Evolutionary conservation across 2,797 vertebrate genomes (phyloP).

Genomic region (Scyliorhinus canicula): DNA sequence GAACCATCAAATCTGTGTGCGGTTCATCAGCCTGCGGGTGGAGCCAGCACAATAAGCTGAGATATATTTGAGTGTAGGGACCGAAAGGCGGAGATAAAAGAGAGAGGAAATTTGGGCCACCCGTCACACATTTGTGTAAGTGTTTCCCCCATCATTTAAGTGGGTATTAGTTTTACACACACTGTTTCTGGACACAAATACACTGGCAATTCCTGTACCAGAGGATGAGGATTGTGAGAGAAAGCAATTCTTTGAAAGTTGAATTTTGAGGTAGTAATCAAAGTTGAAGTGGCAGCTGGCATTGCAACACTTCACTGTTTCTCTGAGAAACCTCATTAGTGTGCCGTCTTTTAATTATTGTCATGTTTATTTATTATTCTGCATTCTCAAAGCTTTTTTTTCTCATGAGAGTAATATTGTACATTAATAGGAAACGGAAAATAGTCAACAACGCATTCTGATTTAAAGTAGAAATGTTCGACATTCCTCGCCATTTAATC

Average conservation of each 20-base stretch:
- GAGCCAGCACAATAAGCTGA: background rate
- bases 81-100: too few species aligned
- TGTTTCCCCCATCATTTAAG: background rate
- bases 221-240: background rate
- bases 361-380: conserved; percentile 13
- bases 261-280: conserved; percentile 21
- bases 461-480: background rate
- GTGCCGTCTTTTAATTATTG: conserved; percentile 28
- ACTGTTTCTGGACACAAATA: background rate
- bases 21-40: background rate
- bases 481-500: background rate
- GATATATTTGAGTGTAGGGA: too few species aligned
- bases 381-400: conserved; percentile 16
- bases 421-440: background rate
- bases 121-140: background rate
- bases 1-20: background rate
- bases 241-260: background rate
- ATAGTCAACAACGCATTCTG: background rate
- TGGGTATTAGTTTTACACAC: background rate
- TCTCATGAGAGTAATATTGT: conserved; percentile 26
- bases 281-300: conserved; percentile 29
- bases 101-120: background rate
- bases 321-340: conserved; percentile 26
- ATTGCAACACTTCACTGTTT: conserved; percentile 30
- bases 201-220: background rate